A percentile compares a stretch with the other conserved stretches of the same genome.
phyloP scores from a whole-genome alignment of 2,113 vertebrate genomes.

The Edolisoma coerulescens region DNA sequence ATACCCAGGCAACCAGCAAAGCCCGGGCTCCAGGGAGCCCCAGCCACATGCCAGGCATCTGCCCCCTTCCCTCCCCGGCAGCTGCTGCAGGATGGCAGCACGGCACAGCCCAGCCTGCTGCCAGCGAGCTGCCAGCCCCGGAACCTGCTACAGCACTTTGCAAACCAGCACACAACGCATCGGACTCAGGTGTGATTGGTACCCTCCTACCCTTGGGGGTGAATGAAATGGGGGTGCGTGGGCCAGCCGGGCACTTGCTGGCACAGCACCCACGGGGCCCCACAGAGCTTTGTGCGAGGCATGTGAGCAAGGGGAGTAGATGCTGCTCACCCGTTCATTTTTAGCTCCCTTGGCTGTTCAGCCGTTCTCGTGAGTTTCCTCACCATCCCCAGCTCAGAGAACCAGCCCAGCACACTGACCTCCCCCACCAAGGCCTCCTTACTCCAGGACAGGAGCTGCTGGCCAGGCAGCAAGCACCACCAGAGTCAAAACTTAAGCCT shows the following conservation, averaged over 20 bases:
- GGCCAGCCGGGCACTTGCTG: neutral
- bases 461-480: neutral
- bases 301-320: neutral
- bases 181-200: neutral
- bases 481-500: neutral
- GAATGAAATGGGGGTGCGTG: fast-evolving
- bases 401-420: neutral
- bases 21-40: constrained; percentile 15
- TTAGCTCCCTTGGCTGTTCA: neutral
- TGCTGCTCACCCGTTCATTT: neutral
- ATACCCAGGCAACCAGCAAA: neutral
- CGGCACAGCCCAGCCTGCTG: neutral
- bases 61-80: neutral
- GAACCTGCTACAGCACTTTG: neutral
- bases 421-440: neutral
- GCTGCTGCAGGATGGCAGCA: constrained; percentile 1
- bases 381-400: neutral
- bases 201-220: neutral
- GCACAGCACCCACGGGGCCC: neutral
- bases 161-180: fast-evolving
- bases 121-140: neutral
- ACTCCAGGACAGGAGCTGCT: neutral
- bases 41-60: neutral
- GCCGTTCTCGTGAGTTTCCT: neutral
- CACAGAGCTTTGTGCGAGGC: neutral